These are phyloP conservation scores for Homarus americanus DNA, from an alignment of 1,140 invertebrate species.

Conservation along the genomic window DNA sequence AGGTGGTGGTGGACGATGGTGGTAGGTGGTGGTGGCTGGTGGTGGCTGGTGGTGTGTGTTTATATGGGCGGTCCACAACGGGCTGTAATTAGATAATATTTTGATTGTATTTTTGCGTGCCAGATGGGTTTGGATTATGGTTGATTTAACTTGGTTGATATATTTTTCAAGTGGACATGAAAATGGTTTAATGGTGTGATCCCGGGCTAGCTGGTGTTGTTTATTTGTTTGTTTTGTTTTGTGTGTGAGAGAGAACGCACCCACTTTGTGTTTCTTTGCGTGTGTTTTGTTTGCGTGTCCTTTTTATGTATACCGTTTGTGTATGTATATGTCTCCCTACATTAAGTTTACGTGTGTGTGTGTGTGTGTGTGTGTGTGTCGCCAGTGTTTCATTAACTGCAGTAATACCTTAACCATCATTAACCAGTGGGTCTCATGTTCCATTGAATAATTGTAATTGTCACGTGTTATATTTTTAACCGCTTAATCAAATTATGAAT, in stretches of 20 bases:
- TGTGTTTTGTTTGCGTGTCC: no score
- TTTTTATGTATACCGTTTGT: not conserved
- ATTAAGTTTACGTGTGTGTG: no score
- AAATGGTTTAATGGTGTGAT: constrained; percentile 27
- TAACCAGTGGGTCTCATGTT: no score
- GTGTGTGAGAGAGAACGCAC: not conserved
- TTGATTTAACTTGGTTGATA: constrained; percentile 31
- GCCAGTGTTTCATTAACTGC: no score
- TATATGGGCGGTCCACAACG: not conserved
- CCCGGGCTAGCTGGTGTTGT: not conserved
- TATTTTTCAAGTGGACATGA: constrained; percentile 48
- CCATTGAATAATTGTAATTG: no score
- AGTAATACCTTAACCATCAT: no score
- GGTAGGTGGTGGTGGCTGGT: no score
- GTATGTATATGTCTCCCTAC: no score
- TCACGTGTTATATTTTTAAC: no score
- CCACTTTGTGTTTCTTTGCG: no score
- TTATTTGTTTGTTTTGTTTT: not conserved
- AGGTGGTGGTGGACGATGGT: not conserved
- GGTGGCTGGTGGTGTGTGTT: not conserved
- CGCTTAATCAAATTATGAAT: no score
- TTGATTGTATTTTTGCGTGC: constrained; percentile 16
- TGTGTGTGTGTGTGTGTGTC: no score
- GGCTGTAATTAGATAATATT: constrained; percentile 32
- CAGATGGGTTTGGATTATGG: constrained; percentile 36